phyloP scores from a whole-genome alignment of 2,113 vertebrate species.

The Trichechus manatus region DNA sequence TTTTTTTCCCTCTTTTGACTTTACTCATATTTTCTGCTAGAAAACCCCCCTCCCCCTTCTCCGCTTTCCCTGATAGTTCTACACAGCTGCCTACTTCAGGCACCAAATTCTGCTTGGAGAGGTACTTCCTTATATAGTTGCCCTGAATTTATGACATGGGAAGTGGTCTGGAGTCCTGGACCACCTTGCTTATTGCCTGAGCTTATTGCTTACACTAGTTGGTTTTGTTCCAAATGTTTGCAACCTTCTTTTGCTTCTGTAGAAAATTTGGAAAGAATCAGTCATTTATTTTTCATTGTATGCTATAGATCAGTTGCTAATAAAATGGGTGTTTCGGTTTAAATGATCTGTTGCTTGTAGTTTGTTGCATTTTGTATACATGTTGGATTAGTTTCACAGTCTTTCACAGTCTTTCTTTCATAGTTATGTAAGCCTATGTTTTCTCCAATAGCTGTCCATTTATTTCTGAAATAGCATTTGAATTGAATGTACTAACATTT shows the following conservation, averaged over 20 bases:
- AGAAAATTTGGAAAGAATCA: neutral
- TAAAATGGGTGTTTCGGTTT: neutral
- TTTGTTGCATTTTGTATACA: neutral
- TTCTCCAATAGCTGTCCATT: neutral
- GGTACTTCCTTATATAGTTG: neutral
- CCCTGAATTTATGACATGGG: neutral
- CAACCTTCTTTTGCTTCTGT: neutral
- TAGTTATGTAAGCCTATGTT: neutral
- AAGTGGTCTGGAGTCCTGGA: neutral
- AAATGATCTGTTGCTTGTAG: neutral
- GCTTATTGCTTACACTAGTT: neutral
- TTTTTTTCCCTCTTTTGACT: neutral
- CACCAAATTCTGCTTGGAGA: neutral
- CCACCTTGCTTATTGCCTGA: neutral
- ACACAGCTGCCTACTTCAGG: neutral
- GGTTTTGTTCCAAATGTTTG: neutral
- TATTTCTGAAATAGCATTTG: slow-evolving; percentile 21
- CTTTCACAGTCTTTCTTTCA: neutral
- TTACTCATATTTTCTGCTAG: too few relatives aligned
- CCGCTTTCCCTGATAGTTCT: neutral
- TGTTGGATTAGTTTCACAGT: neutral
- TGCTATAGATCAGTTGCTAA: neutral
- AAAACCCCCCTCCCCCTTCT: too few relatives aligned
- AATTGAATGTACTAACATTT: neutral
- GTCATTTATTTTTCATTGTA: neutral